phyloP scores from a whole-genome alignment of 2,113 vertebrate genomes.

The Phaethornis superciliosus region DNA sequence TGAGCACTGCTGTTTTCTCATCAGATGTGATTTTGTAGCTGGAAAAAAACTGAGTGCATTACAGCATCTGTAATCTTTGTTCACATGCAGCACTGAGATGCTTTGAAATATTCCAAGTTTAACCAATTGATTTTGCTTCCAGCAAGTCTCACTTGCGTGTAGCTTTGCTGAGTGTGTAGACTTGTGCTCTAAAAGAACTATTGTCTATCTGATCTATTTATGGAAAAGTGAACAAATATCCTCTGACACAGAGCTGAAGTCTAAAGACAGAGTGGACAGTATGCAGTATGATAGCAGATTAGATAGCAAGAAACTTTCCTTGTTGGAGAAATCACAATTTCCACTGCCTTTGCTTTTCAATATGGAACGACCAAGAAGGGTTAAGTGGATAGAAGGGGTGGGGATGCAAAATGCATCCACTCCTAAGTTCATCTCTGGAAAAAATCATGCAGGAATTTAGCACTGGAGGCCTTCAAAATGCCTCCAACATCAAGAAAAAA shows the following conservation, averaged over 20 bases:
- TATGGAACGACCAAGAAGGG: not conserved
- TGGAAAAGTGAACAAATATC: conserved; percentile 48
- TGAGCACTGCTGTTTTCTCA: not conserved
- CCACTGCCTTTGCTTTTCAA: not conserved
- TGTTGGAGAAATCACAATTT: not conserved
- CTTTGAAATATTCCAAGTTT: conserved; percentile 67
- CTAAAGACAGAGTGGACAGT: not conserved
- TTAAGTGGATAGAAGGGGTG: not conserved
- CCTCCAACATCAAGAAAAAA: not conserved
- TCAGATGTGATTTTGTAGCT: not conserved
- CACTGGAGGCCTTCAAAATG: not conserved
- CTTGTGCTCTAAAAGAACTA: conserved; percentile 62
- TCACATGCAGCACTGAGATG: conserved; percentile 9
- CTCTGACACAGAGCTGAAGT: not conserved
- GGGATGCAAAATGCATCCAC: not conserved
- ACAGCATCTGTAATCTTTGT: conserved; percentile 62
- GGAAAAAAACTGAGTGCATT: conserved; percentile 44
- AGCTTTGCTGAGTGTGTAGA: conserved; percentile 50
- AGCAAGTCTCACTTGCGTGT: conserved; percentile 3
- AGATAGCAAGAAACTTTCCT: not conserved
- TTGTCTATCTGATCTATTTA: conserved; percentile 55
- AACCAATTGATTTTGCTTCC: conserved; percentile 63
- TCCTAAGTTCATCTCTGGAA: not conserved
- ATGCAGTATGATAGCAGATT: not conserved
- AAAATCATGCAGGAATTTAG: not conserved